Percentiles rank a stretch among this genome's conserved stretches.
Evolutionary conservation across 2,113 vertebrate genomes (phyloP).

Genomic region (Aleadryas rufinucha): DNA sequence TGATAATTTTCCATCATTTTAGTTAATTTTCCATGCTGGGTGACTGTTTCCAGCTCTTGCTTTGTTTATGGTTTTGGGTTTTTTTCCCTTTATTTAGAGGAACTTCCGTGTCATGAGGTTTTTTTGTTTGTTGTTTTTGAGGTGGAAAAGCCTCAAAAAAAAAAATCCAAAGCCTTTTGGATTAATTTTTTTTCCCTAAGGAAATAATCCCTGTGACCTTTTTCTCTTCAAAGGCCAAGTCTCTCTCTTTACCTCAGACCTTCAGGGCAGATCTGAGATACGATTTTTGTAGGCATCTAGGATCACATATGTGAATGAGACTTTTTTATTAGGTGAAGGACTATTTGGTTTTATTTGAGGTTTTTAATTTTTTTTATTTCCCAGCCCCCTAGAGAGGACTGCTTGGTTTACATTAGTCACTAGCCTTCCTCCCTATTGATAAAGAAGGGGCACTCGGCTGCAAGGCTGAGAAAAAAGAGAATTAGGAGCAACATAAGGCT

Average conservation of each 20-base stretch:
- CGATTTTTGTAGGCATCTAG: neutral
- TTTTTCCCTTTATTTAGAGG: neutral
- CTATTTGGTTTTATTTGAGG: neutral
- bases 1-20: constrained; percentile 21
- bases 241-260: neutral
- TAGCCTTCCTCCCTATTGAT: neutral
- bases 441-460: neutral
- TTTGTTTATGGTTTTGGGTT: neutral
- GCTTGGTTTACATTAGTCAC: neutral
- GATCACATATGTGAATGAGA: neutral
- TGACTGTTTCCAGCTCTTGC: neutral
- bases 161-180: neutral
- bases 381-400: neutral
- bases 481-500: neutral
- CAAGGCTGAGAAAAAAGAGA: neutral
- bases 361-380: neutral
- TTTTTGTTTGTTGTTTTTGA: neutral
- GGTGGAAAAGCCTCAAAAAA: neutral
- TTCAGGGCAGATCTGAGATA: neutral
- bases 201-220: neutral
- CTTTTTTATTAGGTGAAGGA: neutral
- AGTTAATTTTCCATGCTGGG: constrained; percentile 47
- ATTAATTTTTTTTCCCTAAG: neutral
- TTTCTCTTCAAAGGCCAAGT: neutral
- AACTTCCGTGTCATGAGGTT: neutral